Base-by-base conservation (phyloP, 1,140 invertebrate genomes). In the Dendrolimus kikuchii region DNA sequence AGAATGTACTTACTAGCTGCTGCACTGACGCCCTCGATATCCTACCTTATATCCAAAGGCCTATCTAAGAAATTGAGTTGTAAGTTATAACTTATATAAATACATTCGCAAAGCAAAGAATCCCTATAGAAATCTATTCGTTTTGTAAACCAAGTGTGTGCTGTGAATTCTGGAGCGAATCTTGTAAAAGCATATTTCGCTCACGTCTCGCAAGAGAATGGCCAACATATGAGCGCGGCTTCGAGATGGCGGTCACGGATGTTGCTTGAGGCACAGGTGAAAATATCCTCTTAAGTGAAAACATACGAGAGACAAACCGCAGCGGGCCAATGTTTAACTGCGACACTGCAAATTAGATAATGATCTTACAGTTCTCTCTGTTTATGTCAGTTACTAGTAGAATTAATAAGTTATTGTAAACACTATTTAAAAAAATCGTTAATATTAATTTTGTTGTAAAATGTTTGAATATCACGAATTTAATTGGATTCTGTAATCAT, bases 201-300 rank as follows among this genome's bases (percentile, higher is more conserved):
- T 74, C 74, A 77, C 74, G 74, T 77, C 64, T 45, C 42, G 48
- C 62, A 66, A 66, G 61, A 76, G 74, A 77, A 77, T 77, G 57
- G 66, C 71, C 61, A 77, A 77, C 74, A 77, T 77, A 77, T 74
- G 74, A 77, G 69, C 68, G 64, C 50, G 64, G 23, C 23, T 23
- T 77, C 72, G 62, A 67, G 60, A 77, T 64, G 57, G 60, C 74
- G 71, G 71, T 77, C 74, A 74, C 74, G 74, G 65, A 72, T 65
- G 64, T 59, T 57, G 49, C 59, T 59, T 59, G 50, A 61, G 56
- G 61, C 59, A 52, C 61, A 64, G 62, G 64, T 68, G 66, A 70
- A 71, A 71, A 77, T 74, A 69, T 71, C 69, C 66, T 64, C 68
- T 71, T 41, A 49, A 38, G 6, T 51, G 43, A 45, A 61, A 62